Evolutionary conservation across 2,113 vertebrate genomes (phyloP).

Genomic region (Podarcis cretensis): DNA sequence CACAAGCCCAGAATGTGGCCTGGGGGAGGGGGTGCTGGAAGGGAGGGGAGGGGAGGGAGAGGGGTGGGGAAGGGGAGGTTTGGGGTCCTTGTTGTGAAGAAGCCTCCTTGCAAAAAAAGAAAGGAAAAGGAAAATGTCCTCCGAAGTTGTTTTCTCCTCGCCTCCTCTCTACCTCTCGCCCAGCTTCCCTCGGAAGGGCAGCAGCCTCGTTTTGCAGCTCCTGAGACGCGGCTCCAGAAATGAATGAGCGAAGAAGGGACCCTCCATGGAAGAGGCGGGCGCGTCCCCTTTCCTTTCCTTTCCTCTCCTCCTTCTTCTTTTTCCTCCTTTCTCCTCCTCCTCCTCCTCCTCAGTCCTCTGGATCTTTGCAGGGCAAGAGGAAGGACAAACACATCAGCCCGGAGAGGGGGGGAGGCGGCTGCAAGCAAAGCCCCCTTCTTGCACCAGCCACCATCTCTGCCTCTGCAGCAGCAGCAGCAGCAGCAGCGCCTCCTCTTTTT

Average conservation of each 20-base stretch:
- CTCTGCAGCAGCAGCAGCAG: not conserved
- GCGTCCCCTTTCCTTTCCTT: not conserved
- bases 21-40: no score
- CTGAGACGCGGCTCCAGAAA: no score
- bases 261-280: conserved; percentile 40
- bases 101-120: not conserved
- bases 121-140: not conserved
- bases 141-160: conserved; percentile 18
- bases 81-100: not conserved
- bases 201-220: no score
- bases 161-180: not conserved
- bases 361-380: not conserved
- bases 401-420: not conserved
- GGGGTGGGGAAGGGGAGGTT: not conserved
- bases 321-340: not conserved
- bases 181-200: not conserved
- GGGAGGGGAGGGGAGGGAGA: not conserved
- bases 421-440: not conserved
- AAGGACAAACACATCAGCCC: not conserved
- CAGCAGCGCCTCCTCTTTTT: conserved; percentile 3
- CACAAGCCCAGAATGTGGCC: no score
- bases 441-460: not conserved
- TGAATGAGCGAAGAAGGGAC: not conserved
- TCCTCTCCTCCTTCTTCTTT: not conserved
- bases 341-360: not conserved